Evolutionary conservation across 2,113 vertebrate species (phyloP).

Genomic region (Tylochromis polylepis): DNA sequence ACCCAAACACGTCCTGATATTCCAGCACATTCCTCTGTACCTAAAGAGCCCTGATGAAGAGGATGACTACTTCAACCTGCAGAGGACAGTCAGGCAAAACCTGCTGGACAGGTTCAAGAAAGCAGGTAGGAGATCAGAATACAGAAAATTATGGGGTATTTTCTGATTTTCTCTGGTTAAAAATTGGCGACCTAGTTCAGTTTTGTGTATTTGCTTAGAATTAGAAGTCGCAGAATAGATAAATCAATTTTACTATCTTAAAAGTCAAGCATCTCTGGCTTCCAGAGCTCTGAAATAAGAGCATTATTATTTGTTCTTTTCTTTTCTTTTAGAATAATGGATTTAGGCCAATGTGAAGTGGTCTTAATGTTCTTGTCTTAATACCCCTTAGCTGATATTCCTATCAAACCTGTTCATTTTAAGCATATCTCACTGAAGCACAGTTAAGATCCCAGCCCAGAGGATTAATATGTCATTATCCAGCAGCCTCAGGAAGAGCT

Average conservation of each 20-base stretch:
- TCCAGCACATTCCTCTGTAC: conserved; percentile 95
- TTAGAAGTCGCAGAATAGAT: background rate
- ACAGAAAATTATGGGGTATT: background rate
- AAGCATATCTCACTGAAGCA: conserved; percentile 38
- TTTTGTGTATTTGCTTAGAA: background rate
- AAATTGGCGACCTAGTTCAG: background rate
- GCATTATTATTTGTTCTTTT: background rate
- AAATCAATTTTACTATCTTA: background rate
- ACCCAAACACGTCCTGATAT: conserved; percentile 80
- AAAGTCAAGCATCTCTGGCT: background rate
- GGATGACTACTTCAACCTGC: conserved; percentile 89
- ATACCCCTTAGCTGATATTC: conserved; percentile 6
- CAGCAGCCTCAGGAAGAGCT: conserved; percentile 7
- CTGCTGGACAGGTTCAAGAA: conserved; percentile 80
- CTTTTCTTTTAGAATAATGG: background rate
- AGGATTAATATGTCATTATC: conserved; percentile 51
- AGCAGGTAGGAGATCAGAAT: conserved; percentile 77
- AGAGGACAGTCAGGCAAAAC: conserved; percentile 71
- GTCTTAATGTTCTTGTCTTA: conserved; percentile 19
- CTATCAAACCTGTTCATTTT: conserved; percentile 18
- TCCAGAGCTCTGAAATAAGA: background rate
- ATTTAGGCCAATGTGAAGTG: conserved; percentile 20
- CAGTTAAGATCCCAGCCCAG: conserved; percentile 69
- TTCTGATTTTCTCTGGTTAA: background rate
- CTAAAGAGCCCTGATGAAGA: conserved; percentile 80